Conservation (phyloP, 2,797 vertebrate species). For the Catharus ustulatus region DNA sequence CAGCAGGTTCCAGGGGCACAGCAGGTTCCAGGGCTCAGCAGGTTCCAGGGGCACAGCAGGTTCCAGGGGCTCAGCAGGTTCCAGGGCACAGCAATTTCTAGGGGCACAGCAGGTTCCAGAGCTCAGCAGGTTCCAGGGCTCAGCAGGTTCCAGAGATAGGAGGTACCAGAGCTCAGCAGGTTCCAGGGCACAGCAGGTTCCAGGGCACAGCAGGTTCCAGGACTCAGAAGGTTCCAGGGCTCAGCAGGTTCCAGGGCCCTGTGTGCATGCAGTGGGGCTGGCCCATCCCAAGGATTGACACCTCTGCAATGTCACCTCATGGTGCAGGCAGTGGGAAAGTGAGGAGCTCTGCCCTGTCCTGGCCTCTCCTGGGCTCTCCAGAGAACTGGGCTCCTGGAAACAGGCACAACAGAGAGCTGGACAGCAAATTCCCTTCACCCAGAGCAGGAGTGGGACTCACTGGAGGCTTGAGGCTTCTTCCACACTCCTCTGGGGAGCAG, state of each 20-base stretch:
- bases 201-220: not conserved
- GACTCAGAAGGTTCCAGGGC: too few species aligned
- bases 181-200: not conserved
- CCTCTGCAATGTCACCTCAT: not conserved
- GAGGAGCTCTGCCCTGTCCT: not conserved
- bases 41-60: too few species aligned
- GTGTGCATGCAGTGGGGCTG: fast-evolving
- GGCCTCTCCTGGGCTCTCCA: not conserved
- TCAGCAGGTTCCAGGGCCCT: not conserved
- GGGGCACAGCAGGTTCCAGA: not conserved
- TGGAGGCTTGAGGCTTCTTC: not conserved
- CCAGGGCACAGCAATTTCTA: too few species aligned
- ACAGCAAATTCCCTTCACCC: not conserved
- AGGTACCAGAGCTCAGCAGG: too few species aligned
- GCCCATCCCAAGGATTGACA: not conserved
- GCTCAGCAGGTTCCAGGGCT: not conserved
- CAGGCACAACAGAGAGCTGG: not conserved
- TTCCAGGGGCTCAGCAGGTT: too few species aligned
- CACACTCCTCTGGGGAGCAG: not conserved
- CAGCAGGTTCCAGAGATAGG: too few species aligned
- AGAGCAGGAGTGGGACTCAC: not conserved
- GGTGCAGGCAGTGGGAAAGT: not conserved
- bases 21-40: too few species aligned
- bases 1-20: not conserved
- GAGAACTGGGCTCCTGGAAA: not conserved